Conservation (phyloP, 2,797 vertebrate genomes). For the Fundulus diaphanus region DNA sequence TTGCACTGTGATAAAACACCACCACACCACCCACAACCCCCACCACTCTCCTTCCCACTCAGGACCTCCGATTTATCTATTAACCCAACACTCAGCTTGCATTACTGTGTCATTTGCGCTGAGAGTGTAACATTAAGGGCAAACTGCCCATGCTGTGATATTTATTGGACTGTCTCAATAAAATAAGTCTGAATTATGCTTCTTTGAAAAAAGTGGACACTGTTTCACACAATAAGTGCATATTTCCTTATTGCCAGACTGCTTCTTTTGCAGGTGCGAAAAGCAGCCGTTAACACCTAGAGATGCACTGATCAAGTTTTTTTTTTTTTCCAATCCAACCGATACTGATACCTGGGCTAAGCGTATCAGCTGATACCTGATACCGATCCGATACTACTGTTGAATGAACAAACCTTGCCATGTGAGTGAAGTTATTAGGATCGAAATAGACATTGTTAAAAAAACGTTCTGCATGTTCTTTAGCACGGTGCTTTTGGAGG, state of each 20-base stretch:
- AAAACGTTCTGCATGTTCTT: no score
- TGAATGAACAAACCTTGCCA: no score
- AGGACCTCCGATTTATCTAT: constrained; percentile 78
- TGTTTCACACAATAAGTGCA: background rate
- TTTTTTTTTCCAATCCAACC: no score
- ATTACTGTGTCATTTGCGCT: constrained; percentile 69
- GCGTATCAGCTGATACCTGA: no score
- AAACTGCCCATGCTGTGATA: constrained; percentile 38
- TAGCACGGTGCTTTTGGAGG: no score
- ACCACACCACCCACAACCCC: constrained; percentile 11
- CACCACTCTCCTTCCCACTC: constrained; percentile 65
- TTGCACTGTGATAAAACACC: constrained; percentile 80
- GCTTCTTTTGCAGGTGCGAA: no score
- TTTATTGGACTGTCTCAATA: constrained; percentile 55
- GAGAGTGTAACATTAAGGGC: constrained; percentile 48
- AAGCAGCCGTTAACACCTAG: no score
- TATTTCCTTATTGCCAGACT: background rate
- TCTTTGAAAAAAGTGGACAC: background rate
- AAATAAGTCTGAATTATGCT: background rate
- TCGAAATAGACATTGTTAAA: no score
- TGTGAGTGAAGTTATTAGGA: no score
- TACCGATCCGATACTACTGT: no score
- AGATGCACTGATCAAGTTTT: no score
- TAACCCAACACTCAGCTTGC: constrained; percentile 77
- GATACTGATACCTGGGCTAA: no score